Conservation (phyloP, 2,888 invertebrate species). For the Linhomoeus sp. region DNA sequence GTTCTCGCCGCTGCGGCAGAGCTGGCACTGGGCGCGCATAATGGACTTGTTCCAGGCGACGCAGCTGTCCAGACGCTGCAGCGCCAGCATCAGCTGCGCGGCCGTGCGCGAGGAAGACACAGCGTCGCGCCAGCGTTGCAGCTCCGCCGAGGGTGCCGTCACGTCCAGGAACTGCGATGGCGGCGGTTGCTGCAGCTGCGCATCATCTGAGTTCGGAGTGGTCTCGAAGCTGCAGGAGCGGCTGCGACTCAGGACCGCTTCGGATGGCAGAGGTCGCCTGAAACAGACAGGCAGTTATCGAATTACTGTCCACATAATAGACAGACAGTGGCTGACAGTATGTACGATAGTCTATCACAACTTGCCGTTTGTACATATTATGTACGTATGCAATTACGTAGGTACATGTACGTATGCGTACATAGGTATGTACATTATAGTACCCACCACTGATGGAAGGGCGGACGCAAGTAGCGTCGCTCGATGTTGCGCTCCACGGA, state of each 20-base stretch:
- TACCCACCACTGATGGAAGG: constrained; percentile 40
- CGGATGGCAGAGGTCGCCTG: no score
- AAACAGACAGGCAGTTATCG: no score
- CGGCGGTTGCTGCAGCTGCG: not conserved
- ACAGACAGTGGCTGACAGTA: no score
- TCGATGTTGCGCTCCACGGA: constrained; percentile 74
- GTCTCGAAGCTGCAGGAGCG: no score
- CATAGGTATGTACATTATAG: no score
- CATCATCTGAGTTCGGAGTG: not conserved
- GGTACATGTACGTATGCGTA: no score
- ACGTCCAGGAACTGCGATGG: no score
- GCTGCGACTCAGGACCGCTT: no score
- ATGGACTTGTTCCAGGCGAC: constrained; percentile 98
- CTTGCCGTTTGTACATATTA: no score
- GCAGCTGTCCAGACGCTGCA: constrained; percentile 64
- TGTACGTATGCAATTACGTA: no score
- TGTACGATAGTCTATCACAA: no score
- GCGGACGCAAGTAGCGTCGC: constrained; percentile 74
- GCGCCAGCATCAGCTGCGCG: constrained; percentile 69
- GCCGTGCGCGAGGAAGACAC: constrained; percentile 61
- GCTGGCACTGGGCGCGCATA: constrained; percentile 74
- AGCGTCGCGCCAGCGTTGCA: constrained; percentile 60
- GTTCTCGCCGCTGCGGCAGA: constrained; percentile 84
- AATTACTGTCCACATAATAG: no score
- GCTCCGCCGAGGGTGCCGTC: constrained; percentile 38